Conservation (phyloP, 1,140 invertebrate genomes). For the Meloidogyne hapla region DNA sequence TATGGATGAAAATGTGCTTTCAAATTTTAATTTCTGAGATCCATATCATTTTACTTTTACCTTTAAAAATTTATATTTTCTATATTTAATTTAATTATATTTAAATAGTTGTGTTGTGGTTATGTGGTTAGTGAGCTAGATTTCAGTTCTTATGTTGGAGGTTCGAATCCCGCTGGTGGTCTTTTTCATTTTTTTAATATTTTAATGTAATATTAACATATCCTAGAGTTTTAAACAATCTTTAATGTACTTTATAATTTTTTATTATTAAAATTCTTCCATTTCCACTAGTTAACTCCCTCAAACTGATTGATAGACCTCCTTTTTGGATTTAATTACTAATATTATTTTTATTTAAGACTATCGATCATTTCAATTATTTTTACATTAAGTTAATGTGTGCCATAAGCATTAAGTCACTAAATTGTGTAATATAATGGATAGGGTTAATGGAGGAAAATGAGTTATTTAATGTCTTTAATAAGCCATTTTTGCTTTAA, state of each 20-base stretch:
- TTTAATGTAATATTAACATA: neutral
- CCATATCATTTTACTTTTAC: no score
- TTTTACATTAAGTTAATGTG: neutral
- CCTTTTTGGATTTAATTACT: neutral
- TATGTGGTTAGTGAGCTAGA: neutral
- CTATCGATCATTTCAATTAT: neutral
- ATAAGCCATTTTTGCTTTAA: neutral
- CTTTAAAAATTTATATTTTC: no score
- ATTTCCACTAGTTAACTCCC: neutral
- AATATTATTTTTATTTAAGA: neutral
- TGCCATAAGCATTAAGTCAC: neutral
- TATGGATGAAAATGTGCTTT: no score
- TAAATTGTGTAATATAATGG: neutral
- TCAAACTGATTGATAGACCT: neutral
- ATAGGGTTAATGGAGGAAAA: neutral
- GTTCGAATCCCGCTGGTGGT: neutral
- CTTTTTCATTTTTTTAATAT: neutral
- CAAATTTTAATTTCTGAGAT: no score
- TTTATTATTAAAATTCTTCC: neutral
- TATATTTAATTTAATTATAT: no score
- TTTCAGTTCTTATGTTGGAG: neutral
- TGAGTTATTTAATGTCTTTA: neutral
- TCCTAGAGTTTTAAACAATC: neutral
- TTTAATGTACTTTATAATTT: neutral
- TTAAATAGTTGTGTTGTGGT: neutral